Evolutionary conservation across 2,888 invertebrate species (phyloP), one percentile per base, ranked within the genome.

Genomic region (Melangyna quadrimaculata): DNA sequence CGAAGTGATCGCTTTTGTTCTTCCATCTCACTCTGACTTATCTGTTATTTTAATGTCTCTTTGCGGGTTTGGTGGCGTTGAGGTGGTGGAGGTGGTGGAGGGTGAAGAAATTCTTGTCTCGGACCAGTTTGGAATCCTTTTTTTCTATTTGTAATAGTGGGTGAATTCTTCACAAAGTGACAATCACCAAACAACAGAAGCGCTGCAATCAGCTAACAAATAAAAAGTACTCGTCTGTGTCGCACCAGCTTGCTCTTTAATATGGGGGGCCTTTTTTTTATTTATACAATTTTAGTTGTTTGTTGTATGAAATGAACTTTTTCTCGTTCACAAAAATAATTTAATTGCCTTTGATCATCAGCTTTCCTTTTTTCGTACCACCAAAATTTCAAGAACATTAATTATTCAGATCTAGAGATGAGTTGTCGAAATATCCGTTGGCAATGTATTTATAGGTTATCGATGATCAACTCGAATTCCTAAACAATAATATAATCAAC

Each of bases 101-200:
- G 65, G 8, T 48, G 32, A 48, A 67, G 48, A 14, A 48, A 14
- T 48, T 48, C 45, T 17, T 27, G 27, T 40, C 32, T 48, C 29
- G 22, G 14, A 37, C 19, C 8, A 32, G 35, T 35, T 35, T 37
- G 32, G 19, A 45, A 29, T 65, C 27, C 10, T 61, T 27, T 63
- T 63, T 43, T 43, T 19, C 43, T 45, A 17, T 67, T 12, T 69
- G 35, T 69, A 69, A 74, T 61, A 53, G 22, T 27, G 43, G 45
- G 22, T 61, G 79, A 79, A 79, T 74, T 24, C 61, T 32, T 79
- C 24, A 17, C 65, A 83, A 73, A 83, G 83, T 83, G 83, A 79
- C 79, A 84, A 84, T 84, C 80, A 71, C 67, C 75, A 79, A 84
- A 75, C 71, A 80, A 80, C 79, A 80, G 67, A 84, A 75, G 75